Evolutionary conservation across 2,888 invertebrate species (phyloP).

Genomic region (Eupsilia transversa): DNA sequence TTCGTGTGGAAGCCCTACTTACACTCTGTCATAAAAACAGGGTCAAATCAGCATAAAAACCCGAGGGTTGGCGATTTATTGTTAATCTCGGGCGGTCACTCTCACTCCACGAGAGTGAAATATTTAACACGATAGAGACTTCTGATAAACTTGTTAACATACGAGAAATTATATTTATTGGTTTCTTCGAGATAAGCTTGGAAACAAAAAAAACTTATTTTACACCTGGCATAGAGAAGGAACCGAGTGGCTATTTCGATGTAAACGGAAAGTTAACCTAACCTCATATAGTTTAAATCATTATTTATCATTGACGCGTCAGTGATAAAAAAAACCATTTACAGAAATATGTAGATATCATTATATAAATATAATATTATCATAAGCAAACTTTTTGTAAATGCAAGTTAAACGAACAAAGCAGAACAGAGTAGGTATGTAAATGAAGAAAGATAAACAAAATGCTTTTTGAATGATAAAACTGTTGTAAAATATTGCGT

Average conservation of each 20-base stretch:
- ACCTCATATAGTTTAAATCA: not conserved
- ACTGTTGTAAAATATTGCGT: no score
- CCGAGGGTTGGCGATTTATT: constrained; percentile 57
- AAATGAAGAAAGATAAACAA: not conserved
- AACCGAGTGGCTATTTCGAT: no score
- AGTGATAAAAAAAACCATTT: not conserved
- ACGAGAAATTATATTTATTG: constrained; percentile 40
- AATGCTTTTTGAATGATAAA: not conserved
- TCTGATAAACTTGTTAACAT: constrained; percentile 48
- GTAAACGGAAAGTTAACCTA: not conserved
- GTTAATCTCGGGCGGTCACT: constrained; percentile 56
- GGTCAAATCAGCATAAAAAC: constrained; percentile 56
- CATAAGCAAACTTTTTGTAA: not conserved
- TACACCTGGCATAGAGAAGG: not conserved
- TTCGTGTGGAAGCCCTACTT: constrained; percentile 42
- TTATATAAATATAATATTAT: not conserved
- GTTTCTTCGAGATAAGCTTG: constrained; percentile 29
- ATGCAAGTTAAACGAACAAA: not conserved
- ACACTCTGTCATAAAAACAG: constrained; percentile 35
- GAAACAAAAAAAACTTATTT: not conserved
- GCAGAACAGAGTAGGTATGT: not conserved
- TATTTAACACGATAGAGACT: constrained; percentile 44
- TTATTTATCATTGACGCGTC: not conserved
- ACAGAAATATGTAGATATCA: not conserved
- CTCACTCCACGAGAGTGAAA: constrained; percentile 50